These are phyloP conservation scores for Neoseiulus cucumeris DNA, from an alignment of 1,140 invertebrate genomes.

Conservation along the genomic window DNA sequence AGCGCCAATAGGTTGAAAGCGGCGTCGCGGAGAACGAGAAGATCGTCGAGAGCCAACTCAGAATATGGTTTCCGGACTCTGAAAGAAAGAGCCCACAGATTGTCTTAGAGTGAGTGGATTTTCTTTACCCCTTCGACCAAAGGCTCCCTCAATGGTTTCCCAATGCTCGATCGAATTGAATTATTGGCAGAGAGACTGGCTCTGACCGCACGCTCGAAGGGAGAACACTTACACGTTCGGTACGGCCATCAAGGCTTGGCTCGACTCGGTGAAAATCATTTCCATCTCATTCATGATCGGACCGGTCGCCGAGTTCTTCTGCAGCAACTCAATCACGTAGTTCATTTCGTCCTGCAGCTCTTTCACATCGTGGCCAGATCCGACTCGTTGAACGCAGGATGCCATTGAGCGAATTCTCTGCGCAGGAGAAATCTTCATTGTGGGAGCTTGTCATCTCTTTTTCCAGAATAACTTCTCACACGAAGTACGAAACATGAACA, in stretches of 20 bases:
- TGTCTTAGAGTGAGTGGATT: too few species aligned
- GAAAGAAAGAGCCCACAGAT: too few species aligned
- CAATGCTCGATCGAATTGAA: too few species aligned
- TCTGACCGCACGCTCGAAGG: too few species aligned
- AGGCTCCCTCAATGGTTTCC: too few species aligned
- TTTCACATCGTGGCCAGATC: not conserved
- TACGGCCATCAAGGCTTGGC: not conserved
- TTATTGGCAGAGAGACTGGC: too few species aligned
- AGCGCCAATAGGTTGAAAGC: not conserved
- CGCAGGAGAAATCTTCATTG: too few species aligned
- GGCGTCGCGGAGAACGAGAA: not conserved
- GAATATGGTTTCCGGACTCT: not conserved
- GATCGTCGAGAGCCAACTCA: not conserved
- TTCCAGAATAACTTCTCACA: too few species aligned
- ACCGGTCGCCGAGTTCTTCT: not conserved
- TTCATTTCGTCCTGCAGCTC: not conserved
- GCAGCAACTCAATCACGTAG: not conserved
- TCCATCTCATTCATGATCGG: slow-evolving; percentile 3
- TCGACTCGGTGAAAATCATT: not conserved
- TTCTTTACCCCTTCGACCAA: too few species aligned
- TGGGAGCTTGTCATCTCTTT: too few species aligned
- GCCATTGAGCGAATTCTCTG: not conserved
- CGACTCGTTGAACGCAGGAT: not conserved
- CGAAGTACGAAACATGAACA: too few species aligned
- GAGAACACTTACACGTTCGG: not conserved